These are phyloP conservation scores for Helleia helle DNA, from an alignment of 2,888 invertebrate species.

Conservation along the genomic window DNA sequence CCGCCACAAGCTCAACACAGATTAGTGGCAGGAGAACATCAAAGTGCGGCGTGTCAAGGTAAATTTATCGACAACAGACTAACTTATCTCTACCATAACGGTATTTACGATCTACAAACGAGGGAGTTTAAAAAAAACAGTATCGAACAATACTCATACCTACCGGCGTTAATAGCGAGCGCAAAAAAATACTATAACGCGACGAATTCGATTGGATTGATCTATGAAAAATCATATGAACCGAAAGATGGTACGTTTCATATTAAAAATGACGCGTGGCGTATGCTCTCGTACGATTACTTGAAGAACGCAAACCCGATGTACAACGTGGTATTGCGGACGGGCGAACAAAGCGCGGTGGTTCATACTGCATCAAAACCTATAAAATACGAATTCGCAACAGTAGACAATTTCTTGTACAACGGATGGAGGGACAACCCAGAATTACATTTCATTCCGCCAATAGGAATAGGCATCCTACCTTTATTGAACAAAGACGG, in stretches of 20 bases:
- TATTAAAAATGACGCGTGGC: slow-evolving; percentile 13
- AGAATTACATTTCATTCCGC: not conserved
- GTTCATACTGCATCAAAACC: not conserved
- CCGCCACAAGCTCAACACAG: slow-evolving; percentile 7
- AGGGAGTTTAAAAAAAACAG: not conserved
- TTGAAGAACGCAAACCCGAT: too few relatives aligned
- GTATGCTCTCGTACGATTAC: not conserved
- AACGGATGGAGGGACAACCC: slow-evolving; percentile 2
- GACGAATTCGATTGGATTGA: not conserved
- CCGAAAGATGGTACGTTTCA: slow-evolving; percentile 16
- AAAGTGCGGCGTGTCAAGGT: slow-evolving; percentile 16
- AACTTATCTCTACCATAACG: slow-evolving; percentile 17
- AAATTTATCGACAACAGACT: slow-evolving; percentile 17
- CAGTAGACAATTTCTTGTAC: not conserved
- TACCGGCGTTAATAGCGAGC: slow-evolving; percentile 15
- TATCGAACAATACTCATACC: slow-evolving; percentile 14
- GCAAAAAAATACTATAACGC: slow-evolving; percentile 6
- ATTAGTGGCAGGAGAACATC: slow-evolving; percentile 10
- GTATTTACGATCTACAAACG: slow-evolving; percentile 11
- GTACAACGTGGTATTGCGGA: too few relatives aligned
- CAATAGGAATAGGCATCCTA: too few relatives aligned
- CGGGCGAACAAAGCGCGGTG: too few relatives aligned
- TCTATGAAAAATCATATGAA: slow-evolving; percentile 3
- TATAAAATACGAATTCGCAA: not conserved
- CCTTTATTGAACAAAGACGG: too few relatives aligned